phyloP scores from a whole-genome alignment of 2,797 vertebrate genomes.

The Gambelia wislizenii region DNA sequence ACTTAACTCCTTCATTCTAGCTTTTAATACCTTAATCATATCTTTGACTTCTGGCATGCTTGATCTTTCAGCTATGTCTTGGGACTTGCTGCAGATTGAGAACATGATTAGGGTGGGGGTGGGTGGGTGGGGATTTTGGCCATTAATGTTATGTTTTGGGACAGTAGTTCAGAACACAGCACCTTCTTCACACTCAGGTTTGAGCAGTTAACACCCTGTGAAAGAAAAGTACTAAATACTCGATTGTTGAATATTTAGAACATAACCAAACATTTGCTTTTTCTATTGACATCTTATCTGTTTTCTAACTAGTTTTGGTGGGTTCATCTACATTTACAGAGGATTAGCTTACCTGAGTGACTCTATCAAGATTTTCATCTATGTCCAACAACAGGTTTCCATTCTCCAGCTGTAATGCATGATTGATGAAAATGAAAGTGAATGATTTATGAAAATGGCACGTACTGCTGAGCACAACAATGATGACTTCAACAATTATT shows the following conservation, averaged over 20 bases:
- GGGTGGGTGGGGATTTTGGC: neutral
- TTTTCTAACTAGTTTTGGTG: neutral
- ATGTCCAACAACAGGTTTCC: conserved; percentile 79
- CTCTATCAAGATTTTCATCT: conserved; percentile 81
- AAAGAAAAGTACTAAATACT: neutral
- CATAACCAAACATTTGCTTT: conserved; percentile 22
- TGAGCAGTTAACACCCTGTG: neutral
- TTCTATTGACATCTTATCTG: neutral
- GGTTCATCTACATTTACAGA: conserved; percentile 60
- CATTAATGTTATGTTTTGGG: neutral
- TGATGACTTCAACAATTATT: conserved; percentile 68
- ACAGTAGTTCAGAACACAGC: neutral
- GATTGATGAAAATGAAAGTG: conserved; percentile 80
- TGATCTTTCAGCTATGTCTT: neutral
- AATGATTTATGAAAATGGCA: conserved; percentile 78
- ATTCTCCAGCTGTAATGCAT: conserved; percentile 87
- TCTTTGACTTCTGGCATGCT: neutral
- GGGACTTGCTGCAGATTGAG: neutral
- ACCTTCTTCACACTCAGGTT: neutral
- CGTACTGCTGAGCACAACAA: conserved; percentile 78
- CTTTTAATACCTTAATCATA: neutral
- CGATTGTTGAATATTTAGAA: neutral
- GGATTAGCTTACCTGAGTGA: conserved; percentile 81
- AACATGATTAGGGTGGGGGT: neutral
- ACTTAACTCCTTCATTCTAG: neutral